Base-by-base conservation (phyloP, 2,113 vertebrate species). In the Macaca mulatta region DNA sequence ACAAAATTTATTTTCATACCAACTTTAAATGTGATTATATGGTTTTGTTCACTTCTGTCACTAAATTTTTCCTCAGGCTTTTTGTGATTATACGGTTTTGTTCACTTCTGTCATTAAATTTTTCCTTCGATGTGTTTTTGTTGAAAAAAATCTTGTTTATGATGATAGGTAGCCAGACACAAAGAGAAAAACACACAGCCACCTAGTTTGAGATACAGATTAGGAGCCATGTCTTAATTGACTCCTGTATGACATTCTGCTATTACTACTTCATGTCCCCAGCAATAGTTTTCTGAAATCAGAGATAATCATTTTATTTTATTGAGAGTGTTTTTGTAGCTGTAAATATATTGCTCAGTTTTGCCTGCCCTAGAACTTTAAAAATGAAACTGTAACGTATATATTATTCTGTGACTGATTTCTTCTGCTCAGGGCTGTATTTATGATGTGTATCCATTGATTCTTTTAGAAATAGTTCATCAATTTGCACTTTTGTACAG, bases 301-400 rank as follows among this genome's bases (percentile, higher is more conserved):
- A 55, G 20, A 77, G 8, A 75, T 48, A 25, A 59, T 23, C 11
- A n/a, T 72, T 75, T 87, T 40, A 18, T 77, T 70, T 40, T 57
- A 25, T 70, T 80, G 43, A 22, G 43, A 75, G 2, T 4, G 35
- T 61, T 67, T 14, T 10, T 70, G 32, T 23, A 43, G 5, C 30
- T 64, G 61, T 80, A 57, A 35, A 17, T 72, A 23, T 18, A 64
- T 52, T 64, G 43, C 18, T 52, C 25, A 23, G 11, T 30, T 82
- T 52, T 64, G 16, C 13, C 9, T 64, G 12, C 8, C 91, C 43
- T 61, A 61, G 17, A 80, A 67, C 7, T 61, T 61, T 14, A 17
- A 3, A 25, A 61, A 27, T 27, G 23, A 70, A 82, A 45, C 2
- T 8, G 0, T 20, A 45, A n/a, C 3, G 0, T 9, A 18, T 8